These are phyloP conservation scores for Felis chaus DNA, from an alignment of 2,113 vertebrate species.

Conservation along the genomic window DNA sequence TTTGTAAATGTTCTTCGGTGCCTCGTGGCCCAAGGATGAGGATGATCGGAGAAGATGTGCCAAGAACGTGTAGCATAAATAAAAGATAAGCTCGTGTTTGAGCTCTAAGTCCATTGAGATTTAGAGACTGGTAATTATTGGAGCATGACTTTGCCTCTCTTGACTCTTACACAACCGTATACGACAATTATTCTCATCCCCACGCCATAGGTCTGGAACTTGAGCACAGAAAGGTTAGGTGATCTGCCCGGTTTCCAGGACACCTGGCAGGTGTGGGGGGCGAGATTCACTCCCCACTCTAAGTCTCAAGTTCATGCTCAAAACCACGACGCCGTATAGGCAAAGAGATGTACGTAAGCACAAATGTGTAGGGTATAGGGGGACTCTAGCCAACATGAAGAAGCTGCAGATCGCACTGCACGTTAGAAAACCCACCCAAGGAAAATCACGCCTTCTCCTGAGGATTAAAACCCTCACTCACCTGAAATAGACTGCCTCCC, in stretches of 20 bases:
- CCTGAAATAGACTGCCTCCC: not conserved
- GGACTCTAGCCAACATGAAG: not conserved
- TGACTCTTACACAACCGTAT: rapidly evolving
- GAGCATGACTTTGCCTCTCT: not conserved
- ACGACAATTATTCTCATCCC: not conserved
- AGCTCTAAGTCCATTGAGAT: not conserved
- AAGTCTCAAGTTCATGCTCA: not conserved
- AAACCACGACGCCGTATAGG: rapidly evolving
- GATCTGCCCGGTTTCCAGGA: not conserved
- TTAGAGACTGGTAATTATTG: not conserved
- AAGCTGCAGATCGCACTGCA: not conserved
- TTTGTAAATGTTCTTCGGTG: not conserved
- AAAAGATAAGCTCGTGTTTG: not conserved
- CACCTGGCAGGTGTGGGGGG: not conserved
- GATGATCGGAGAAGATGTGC: not conserved
- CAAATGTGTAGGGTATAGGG: not conserved
- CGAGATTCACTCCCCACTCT: not conserved
- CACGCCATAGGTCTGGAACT: rapidly evolving
- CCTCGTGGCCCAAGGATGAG: not conserved
- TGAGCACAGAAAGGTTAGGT: not conserved
- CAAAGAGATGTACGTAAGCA: not conserved
- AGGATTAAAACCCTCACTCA: not conserved
- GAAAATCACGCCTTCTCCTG: not conserved
- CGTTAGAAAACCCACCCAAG: not conserved
- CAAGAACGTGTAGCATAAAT: not conserved